phyloP scores from a whole-genome alignment of 1,140 invertebrate species.

The Chelonus insularis region DNA sequence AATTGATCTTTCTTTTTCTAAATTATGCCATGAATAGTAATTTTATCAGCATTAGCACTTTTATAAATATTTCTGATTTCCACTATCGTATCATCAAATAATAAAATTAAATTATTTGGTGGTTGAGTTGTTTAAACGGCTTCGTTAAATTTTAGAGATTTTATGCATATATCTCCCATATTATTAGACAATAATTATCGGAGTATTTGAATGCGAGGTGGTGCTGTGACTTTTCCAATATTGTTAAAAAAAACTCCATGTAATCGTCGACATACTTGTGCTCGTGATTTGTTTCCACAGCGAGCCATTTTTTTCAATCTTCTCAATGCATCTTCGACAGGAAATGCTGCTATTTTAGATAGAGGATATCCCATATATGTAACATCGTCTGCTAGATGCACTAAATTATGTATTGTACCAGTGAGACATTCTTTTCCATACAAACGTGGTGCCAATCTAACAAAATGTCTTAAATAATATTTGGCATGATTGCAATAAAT shows the following conservation, averaged over 20 bases:
- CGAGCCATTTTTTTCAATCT: slow-evolving; percentile 8
- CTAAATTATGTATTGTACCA: slow-evolving; percentile 31
- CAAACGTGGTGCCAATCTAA: slow-evolving; percentile 13
- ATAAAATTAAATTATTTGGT: slow-evolving; percentile 20
- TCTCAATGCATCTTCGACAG: slow-evolving; percentile 17
- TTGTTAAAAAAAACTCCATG: background rate
- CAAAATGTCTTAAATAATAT: slow-evolving; percentile 29
- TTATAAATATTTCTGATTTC: slow-evolving; percentile 17
- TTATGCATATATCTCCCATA: too few species aligned
- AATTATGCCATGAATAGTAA: background rate
- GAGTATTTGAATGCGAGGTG: too few species aligned
- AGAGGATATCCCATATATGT: slow-evolving; percentile 8
- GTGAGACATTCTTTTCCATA: slow-evolving; percentile 25
- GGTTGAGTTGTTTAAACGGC: slow-evolving; percentile 1
- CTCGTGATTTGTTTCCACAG: slow-evolving; percentile 10
- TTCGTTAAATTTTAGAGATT: slow-evolving; percentile 6
- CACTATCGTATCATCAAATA: slow-evolving; percentile 6
- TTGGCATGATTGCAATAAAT: slow-evolving; percentile 24
- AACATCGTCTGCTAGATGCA: slow-evolving; percentile 26
- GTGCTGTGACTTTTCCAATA: too few species aligned
- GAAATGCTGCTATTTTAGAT: slow-evolving; percentile 8
- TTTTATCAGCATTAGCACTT: background rate
- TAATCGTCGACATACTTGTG: slow-evolving; percentile 12
- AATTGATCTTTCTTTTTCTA: slow-evolving; percentile 13
- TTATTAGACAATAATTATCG: too few species aligned